phyloP scores from a whole-genome alignment of 2,113 vertebrate species.

The Dasypus novemcinctus region DNA sequence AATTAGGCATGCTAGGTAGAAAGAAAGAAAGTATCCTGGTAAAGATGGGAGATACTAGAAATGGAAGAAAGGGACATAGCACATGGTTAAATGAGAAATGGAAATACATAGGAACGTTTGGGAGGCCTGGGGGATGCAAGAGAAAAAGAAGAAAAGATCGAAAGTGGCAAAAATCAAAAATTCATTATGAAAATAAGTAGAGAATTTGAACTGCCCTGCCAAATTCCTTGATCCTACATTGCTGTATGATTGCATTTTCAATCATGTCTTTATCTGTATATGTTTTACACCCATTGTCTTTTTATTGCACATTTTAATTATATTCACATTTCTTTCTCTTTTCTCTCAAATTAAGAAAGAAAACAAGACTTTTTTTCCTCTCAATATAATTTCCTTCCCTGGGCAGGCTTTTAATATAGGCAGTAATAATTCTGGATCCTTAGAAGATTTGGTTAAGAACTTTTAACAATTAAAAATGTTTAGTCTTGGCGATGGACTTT shows the following conservation, averaged over 20 bases:
- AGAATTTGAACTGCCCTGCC: neutral
- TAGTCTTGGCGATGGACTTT: too few species aligned
- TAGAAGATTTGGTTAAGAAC: slow-evolving; percentile 6
- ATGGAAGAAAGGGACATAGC: neutral
- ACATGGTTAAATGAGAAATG: slow-evolving; percentile 18
- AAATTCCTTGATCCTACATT: neutral
- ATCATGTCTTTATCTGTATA: neutral
- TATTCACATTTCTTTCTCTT: slow-evolving; percentile 39
- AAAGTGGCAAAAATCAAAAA: slow-evolving; percentile 32
- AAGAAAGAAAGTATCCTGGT: neutral
- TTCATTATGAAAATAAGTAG: neutral
- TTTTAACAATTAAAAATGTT: slow-evolving; percentile 35
- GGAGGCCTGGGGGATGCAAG: neutral
- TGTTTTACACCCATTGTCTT: slow-evolving; percentile 4
- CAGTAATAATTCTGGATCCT: slow-evolving; percentile 35
- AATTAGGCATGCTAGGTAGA: slow-evolving; percentile 9
- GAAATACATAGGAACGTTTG: neutral
- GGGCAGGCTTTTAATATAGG: neutral
- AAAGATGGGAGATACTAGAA: slow-evolving; percentile 1
- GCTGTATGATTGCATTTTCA: neutral
- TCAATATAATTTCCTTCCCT: neutral
- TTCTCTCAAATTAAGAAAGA: slow-evolving; percentile 12
- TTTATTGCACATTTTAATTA: slow-evolving; percentile 41
- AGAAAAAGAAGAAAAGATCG: slow-evolving; percentile 14
- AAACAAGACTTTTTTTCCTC: neutral